Conservation (phyloP, 1,140 invertebrate genomes). For the Lineus longissimus region DNA sequence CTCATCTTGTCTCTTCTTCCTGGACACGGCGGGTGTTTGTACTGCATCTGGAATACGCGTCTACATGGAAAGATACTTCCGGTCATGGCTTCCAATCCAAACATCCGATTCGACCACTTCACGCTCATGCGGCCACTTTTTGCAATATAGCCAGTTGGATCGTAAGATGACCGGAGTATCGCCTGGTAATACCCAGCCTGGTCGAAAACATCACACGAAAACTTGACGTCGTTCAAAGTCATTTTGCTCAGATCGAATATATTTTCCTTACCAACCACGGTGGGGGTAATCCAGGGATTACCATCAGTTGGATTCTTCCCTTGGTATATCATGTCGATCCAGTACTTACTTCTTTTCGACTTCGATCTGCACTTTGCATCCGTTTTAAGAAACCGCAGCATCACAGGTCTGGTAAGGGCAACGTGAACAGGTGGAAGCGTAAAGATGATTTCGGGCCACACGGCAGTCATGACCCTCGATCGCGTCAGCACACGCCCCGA, state of each 20-base stretch:
- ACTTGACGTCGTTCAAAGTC: background rate
- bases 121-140: background rate
- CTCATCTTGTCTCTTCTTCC: background rate
- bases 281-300: background rate
- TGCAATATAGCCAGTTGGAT: background rate
- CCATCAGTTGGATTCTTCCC: background rate
- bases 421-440: background rate
- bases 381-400: background rate
- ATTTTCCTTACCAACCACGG: background rate
- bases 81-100: background rate
- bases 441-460: background rate
- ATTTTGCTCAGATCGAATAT: background rate
- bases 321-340: background rate
- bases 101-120: background rate
- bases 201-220: background rate
- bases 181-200: conserved; percentile 1
- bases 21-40: background rate
- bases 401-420: background rate
- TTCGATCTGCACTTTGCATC: background rate
- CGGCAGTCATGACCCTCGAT: background rate
- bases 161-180: background rate
- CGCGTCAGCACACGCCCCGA: background rate
- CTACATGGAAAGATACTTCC: background rate
- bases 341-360: background rate
- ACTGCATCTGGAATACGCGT: background rate